Evolutionary conservation across 2,113 vertebrate species (phyloP), one percentile per base, ranked within the genome.

Genomic region (Romanogobio albipinnatus): DNA sequence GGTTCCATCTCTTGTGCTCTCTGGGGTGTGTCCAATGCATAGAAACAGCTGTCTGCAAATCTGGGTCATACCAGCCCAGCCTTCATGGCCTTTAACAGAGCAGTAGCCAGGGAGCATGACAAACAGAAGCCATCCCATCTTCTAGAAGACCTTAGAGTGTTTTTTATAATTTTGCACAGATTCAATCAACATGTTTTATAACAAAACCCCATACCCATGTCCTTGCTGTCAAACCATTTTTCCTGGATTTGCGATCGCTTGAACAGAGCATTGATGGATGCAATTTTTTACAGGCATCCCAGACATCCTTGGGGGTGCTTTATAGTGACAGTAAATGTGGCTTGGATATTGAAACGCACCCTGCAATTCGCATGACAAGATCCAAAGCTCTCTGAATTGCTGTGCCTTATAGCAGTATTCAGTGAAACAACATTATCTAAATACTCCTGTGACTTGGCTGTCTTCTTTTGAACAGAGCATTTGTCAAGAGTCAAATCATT

Each of bases 31-130:
- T 78, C 84, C 70, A 75, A 83, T 76, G 81, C 71, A 76, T 73
- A 71, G 75, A 90, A 89, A 83, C 88, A 89, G 85, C 86, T 86
- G 87, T 80, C 84, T 82, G 49, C 45, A 85, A 86, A 87, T 89
- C 86, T 89, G 86, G 86, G 84, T 88, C 89, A 88, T 47, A 56
- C 76, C 85, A 73, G 62, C 86, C 53, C 83, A 26, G 53, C 66
- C 61, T 80, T 70, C 76, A 29, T 43, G 56, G 56, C 78, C 75
- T 51, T 84, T 77, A 85, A 68, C 62, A 84, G 76, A 82, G 33
- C 71, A 11, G 5, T 64, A 76, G 49, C 33, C n/a, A 49, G 29
- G 3, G 68, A 47, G 64, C 43, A 59, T 36, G 47, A 26, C 64
- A 74, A 77, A 43, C n/a, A 62, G 56, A 79, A 74, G 66, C 62